Percentiles rank a stretch among this genome's conserved stretches.
These are phyloP conservation scores for Castor canadensis DNA, from an alignment of 2,113 vertebrate genomes.

Conservation along the genomic window DNA sequence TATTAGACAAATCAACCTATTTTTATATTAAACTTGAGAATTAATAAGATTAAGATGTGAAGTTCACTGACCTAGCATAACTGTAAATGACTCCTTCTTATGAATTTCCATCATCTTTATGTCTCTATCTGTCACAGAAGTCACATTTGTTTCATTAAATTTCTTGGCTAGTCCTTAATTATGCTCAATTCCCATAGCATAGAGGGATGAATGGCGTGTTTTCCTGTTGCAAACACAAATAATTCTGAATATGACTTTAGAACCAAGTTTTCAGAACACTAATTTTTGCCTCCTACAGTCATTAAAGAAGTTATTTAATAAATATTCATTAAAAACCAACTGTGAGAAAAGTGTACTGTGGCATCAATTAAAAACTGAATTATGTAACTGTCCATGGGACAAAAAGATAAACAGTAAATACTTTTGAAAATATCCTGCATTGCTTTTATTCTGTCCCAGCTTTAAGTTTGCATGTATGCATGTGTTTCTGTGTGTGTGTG, in stretches of 20 bases:
- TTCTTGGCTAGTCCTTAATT: background rate
- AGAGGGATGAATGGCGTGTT: background rate
- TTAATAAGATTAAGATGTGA: background rate
- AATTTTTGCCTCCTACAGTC: background rate
- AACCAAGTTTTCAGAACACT: background rate
- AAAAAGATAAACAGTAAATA: background rate
- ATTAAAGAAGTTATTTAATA: background rate
- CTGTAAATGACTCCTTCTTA: background rate
- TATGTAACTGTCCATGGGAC: background rate
- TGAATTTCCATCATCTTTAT: no score
- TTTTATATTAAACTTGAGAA: background rate
- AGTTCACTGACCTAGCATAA: background rate
- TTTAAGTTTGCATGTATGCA: no score
- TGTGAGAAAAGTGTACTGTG: background rate
- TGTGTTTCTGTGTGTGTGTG: no score
- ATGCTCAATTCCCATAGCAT: background rate
- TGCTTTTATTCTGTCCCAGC: background rate
- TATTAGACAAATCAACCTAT: background rate
- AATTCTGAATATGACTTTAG: background rate
- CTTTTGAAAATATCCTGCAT: no score
- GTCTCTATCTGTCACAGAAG: background rate
- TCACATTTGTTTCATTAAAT: fast-evolving
- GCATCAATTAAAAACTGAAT: background rate
- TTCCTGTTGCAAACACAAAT: background rate
- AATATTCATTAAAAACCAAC: background rate